Percentiles rank a stretch among this genome's conserved stretches.
Conservation (phyloP, 2,888 invertebrate genomes). For the Gymnosoma rotundatum region DNA sequence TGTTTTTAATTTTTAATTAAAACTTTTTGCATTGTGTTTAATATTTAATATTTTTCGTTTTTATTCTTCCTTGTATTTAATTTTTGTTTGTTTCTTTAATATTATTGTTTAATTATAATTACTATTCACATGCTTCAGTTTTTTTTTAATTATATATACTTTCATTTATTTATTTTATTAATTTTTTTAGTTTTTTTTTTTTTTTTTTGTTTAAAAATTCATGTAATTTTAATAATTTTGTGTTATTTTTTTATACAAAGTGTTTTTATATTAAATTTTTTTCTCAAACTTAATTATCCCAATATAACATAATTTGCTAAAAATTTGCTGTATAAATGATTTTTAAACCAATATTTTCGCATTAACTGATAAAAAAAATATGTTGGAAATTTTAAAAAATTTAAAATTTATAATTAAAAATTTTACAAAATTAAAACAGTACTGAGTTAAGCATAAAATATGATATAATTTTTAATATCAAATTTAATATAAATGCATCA, state of each 20-base stretch:
- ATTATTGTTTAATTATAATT: slow-evolving; percentile 61
- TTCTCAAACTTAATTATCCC: neutral
- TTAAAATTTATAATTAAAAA: no score
- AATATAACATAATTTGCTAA: neutral
- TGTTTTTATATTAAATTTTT: slow-evolving; percentile 12
- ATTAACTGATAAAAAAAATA: neutral
- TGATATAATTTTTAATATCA: slow-evolving; percentile 21
- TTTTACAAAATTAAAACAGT: neutral
- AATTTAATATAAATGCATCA: slow-evolving; percentile 70
- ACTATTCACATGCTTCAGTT: slow-evolving; percentile 64
- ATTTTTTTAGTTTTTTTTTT: no score
- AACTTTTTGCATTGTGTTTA: slow-evolving; percentile 11
- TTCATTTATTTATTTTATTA: slow-evolving; percentile 32
- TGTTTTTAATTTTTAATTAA: neutral
- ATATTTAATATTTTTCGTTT: slow-evolving; percentile 56
- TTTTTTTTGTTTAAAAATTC: slow-evolving; percentile 66
- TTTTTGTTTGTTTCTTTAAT: slow-evolving; percentile 38
- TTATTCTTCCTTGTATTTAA: slow-evolving; percentile 43
- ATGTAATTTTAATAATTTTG: slow-evolving; percentile 56
- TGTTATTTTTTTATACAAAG: slow-evolving; percentile 62
- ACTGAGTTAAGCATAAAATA: neutral
- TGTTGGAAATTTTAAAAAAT: no score
- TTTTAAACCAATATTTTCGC: neutral
- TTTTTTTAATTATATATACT: slow-evolving; percentile 36
- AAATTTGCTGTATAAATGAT: neutral